Evolutionary conservation across 2,113 vertebrate genomes (phyloP).

Genomic region (Heptranchias perlo): DNA sequence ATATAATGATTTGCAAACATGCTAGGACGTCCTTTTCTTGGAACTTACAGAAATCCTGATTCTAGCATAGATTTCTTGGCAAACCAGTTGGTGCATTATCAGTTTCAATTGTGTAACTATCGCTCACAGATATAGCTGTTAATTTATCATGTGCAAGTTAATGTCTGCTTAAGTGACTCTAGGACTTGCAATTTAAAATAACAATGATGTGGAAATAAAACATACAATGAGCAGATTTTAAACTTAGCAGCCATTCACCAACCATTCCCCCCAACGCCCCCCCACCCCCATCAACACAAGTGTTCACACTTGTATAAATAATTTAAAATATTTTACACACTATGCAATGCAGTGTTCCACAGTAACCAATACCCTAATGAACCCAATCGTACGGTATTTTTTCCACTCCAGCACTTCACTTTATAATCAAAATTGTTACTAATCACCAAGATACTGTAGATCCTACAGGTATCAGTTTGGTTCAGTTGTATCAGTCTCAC

Average conservation of each 20-base stretch:
- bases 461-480: neutral
- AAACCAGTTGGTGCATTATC: neutral
- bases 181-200: neutral
- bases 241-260: neutral
- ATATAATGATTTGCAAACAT: neutral
- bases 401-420: neutral
- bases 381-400: neutral
- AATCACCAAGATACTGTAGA: neutral
- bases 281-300: too few relatives aligned
- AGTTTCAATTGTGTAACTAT: slow-evolving; percentile 15
- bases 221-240: neutral
- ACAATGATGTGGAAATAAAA: neutral
- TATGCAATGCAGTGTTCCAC: neutral
- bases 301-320: neutral
- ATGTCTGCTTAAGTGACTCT: too few relatives aligned
- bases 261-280: neutral
- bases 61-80: neutral
- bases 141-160: neutral
- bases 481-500: neutral
- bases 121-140: neutral
- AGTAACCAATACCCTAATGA: neutral
- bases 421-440: neutral
- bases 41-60: neutral
- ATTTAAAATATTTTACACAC: neutral
- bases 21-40: neutral